Evolutionary conservation across 2,797 vertebrate species (phyloP).

Genomic region (Gambelia wislizenii): DNA sequence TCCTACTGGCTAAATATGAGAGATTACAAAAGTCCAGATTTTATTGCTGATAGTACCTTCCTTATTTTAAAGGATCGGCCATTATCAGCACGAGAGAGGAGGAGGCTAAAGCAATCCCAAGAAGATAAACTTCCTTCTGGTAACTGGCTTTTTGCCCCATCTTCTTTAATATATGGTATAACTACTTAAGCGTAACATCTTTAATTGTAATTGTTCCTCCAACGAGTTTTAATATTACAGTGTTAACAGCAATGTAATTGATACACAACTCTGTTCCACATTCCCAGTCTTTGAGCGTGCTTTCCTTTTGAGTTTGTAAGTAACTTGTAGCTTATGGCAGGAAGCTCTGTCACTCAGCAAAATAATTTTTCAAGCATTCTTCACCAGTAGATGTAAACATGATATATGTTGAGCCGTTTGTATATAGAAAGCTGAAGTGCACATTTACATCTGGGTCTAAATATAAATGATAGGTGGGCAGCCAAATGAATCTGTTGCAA

Average conservation of each 20-base stretch:
- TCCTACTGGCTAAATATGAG: conserved; percentile 11
- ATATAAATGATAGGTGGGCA: neutral
- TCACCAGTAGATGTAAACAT: conserved; percentile 16
- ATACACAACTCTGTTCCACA: neutral
- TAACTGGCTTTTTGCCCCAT: conserved; percentile 62
- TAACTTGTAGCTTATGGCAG: neutral
- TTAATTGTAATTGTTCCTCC: neutral
- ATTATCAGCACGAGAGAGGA: conserved; percentile 93
- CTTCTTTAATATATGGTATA: neutral
- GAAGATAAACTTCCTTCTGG: conserved; percentile 82
- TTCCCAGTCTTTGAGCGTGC: neutral
- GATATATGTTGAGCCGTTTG: neutral
- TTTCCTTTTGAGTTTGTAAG: neutral
- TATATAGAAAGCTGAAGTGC: too few species aligned
- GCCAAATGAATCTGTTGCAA: neutral
- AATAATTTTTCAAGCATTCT: conserved; percentile 24
- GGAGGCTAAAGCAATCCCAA: conserved; percentile 90
- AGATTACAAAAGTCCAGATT: conserved; percentile 18
- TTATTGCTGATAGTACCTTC: conserved; percentile 38
- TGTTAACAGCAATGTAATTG: neutral
- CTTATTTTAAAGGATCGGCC: conserved; percentile 86
- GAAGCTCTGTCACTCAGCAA: conserved; percentile 22
- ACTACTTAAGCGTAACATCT: neutral
- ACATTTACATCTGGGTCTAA: neutral
- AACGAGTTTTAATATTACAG: neutral